Percentiles rank a stretch among this genome's conserved stretches.
phyloP scores from a whole-genome alignment of 2,113 vertebrate species.

The Rhodinocichla rosea region DNA sequence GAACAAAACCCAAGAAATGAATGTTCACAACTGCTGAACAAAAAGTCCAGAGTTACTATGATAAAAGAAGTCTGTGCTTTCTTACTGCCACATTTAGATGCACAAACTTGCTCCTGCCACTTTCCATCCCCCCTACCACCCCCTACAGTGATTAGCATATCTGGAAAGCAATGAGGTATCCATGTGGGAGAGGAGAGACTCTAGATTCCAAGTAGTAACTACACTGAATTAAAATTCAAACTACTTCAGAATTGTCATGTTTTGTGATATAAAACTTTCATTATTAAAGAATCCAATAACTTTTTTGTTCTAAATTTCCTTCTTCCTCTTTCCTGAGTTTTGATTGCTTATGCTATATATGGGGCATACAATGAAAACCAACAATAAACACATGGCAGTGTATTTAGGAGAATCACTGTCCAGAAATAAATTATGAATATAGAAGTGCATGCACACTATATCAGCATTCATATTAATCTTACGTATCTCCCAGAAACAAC shows the following conservation, averaged over 20 bases:
- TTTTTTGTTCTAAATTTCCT: background rate
- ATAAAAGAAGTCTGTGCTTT: conserved; percentile 58
- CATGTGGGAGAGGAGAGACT: background rate
- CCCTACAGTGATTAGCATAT: background rate
- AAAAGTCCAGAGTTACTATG: conserved; percentile 51
- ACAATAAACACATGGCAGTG: background rate
- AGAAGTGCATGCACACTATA: background rate
- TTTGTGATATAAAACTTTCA: background rate
- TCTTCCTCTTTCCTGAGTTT: background rate
- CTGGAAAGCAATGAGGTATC: background rate
- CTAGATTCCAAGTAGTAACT: background rate
- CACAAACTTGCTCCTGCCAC: conserved; percentile 23
- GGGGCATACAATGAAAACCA: background rate
- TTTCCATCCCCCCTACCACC: conserved; percentile 16
- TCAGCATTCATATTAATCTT: conserved; percentile 10
- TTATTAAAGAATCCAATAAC: background rate
- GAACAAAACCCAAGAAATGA: conserved; percentile 42
- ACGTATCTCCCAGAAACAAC: background rate
- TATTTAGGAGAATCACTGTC: background rate
- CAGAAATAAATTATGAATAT: background rate
- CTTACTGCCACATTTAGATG: conserved; percentile 47
- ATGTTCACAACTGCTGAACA: conserved; percentile 34
- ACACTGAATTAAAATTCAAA: background rate
- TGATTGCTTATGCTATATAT: background rate
- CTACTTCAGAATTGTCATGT: background rate